These are phyloP conservation scores for Melipona quadrifasciata DNA, from an alignment of 1,140 invertebrate genomes.

Conservation along the genomic window DNA sequence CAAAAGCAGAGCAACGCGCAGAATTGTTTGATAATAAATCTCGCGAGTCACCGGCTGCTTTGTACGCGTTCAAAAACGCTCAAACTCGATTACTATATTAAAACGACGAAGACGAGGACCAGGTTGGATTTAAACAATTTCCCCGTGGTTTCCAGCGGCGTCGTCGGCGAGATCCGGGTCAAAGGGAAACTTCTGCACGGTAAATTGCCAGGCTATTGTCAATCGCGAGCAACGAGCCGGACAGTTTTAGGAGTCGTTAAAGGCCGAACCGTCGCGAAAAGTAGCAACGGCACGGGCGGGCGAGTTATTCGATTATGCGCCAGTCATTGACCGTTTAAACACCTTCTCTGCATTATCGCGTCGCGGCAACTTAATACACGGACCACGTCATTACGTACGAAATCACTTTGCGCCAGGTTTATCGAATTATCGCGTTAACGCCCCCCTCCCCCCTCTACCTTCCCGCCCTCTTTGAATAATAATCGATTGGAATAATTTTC, in stretches of 20 bases:
- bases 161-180: background rate
- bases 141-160: background rate
- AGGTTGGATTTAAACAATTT: conserved; percentile 15
- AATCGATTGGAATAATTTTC: conserved; percentile 65
- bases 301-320: conserved; percentile 55
- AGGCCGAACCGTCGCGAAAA: conserved; percentile 39
- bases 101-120: background rate
- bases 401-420: conserved; percentile 60
- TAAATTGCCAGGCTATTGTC: conserved; percentile 14
- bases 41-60: background rate
- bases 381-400: conserved; percentile 60
- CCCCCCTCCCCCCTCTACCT: conserved; percentile 9
- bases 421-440: conserved; percentile 60
- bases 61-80: background rate
- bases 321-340: conserved; percentile 60
- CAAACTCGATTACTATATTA: background rate
- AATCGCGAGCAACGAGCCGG: conserved; percentile 11
- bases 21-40: background rate
- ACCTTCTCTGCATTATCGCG: conserved; percentile 51
- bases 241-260: background rate
- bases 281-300: conserved; percentile 30
- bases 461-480: conserved; percentile 29
- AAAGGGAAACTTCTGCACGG: conserved; percentile 14
- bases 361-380: conserved; percentile 58
- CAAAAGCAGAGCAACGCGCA: background rate